Percentiles rank a stretch among this genome's conserved stretches.
Conservation (phyloP, 1,140 invertebrate species). For the Acromyrmex echinatior region DNA sequence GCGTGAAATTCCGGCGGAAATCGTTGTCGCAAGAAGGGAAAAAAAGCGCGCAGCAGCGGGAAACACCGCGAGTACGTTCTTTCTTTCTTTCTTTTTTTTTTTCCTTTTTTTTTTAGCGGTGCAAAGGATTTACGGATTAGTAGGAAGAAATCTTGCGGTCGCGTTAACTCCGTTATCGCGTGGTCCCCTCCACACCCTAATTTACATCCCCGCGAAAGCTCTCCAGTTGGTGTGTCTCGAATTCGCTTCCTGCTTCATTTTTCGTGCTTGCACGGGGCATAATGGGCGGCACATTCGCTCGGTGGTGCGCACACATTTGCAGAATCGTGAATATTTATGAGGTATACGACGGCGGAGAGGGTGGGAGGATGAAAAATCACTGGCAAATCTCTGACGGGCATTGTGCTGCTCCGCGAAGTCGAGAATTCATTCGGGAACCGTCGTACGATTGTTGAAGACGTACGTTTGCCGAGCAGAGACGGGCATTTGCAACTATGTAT, state of each 20-base stretch:
- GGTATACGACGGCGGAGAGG: background rate
- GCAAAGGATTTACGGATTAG: constrained; percentile 47
- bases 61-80: background rate
- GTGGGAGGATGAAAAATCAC: constrained; percentile 55
- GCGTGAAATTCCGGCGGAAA: constrained; percentile 3
- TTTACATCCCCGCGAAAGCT: constrained; percentile 55
- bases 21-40: background rate
- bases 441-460: constrained; percentile 41
- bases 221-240: background rate
- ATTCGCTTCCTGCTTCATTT: constrained; percentile 47
- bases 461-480: background rate
- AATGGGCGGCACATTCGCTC: constrained; percentile 43
- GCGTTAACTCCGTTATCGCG: constrained; percentile 58
- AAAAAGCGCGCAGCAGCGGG: background rate
- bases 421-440: constrained; percentile 47
- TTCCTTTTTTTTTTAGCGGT: background rate
- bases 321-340: constrained; percentile 59
- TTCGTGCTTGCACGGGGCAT: constrained; percentile 28
- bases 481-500: background rate
- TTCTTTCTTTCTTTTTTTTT: background rate
- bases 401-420: constrained; percentile 40
- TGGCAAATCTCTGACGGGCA: constrained; percentile 54
- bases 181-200: background rate
- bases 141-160: constrained; percentile 42
- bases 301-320: background rate